Evolutionary conservation across 2,797 vertebrate species (phyloP).

Genomic region (Dendrocincla tyrannina): DNA sequence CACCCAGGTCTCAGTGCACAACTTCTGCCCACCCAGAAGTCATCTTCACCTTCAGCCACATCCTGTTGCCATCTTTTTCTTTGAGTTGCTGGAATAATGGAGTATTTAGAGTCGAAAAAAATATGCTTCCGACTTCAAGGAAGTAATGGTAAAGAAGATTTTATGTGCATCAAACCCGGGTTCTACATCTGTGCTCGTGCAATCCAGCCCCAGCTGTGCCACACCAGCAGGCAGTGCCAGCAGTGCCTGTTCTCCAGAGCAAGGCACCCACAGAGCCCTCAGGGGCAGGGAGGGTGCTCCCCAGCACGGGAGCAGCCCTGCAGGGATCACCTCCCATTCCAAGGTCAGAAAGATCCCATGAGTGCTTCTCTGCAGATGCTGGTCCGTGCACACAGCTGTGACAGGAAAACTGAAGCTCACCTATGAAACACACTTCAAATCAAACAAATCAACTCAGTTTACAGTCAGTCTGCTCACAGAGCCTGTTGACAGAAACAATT

Average conservation of each 20-base stretch:
- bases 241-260: not conserved
- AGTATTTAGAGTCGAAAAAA: not conserved
- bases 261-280: not conserved
- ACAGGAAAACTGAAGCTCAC: not conserved
- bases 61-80: not conserved
- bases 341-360: not conserved
- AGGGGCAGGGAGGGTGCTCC: not conserved
- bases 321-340: not conserved
- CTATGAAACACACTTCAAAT: not conserved
- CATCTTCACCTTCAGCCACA: not conserved
- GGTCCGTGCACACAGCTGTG: not conserved
- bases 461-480: not conserved
- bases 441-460: not conserved
- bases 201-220: not conserved
- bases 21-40: not conserved
- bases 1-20: not conserved
- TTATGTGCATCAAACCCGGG: slow-evolving; percentile 18
- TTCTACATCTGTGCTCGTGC: fast-evolving
- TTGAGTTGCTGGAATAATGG: not conserved
- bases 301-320: not conserved
- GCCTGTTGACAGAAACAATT: not conserved
- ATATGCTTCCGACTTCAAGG: slow-evolving; percentile 27
- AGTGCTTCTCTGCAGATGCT: not conserved
- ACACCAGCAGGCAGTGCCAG: not conserved
- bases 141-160: slow-evolving; percentile 43